Conservation (phyloP, 2,113 vertebrate species). For the Crotalus helleri region DNA sequence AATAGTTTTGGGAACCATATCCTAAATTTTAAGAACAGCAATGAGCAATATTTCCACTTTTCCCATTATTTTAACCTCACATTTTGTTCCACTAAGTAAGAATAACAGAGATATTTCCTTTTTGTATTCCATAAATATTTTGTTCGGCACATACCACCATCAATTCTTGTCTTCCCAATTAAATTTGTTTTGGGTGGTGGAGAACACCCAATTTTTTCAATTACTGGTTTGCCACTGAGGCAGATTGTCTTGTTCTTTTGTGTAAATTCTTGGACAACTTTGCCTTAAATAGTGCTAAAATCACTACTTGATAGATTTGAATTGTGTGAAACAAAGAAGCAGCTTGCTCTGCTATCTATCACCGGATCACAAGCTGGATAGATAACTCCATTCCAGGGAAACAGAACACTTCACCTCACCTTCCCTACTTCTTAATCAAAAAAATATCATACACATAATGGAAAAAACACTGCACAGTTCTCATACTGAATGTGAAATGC, state of each 20-base stretch:
- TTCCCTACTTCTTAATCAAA: conserved; percentile 62
- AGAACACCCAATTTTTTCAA: conserved; percentile 59
- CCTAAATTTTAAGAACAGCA: conserved; percentile 17
- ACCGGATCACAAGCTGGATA: conserved; percentile 40
- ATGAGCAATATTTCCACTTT: conserved; percentile 15
- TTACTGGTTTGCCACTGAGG: conserved; percentile 63
- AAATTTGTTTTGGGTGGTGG: conserved; percentile 63
- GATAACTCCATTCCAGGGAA: conserved; percentile 60
- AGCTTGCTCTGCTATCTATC: conserved; percentile 47
- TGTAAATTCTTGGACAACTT: conserved; percentile 66
- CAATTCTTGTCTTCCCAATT: conserved; percentile 60
- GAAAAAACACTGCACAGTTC: conserved; percentile 67
- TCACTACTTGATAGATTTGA: conserved; percentile 53
- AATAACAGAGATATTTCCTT: conserved; percentile 36
- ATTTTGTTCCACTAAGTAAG: conserved; percentile 38
- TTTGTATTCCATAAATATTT: conserved; percentile 39
- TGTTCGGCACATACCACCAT: conserved; percentile 53
- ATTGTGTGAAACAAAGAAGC: conserved; percentile 48
- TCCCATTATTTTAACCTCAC: conserved; percentile 35
- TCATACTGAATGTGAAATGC: conserved; percentile 53
- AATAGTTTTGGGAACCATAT: conserved; percentile 22
- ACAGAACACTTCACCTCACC: conserved; percentile 54
- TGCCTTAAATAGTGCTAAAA: conserved; percentile 64
- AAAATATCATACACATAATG: conserved; percentile 62
- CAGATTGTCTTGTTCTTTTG: conserved; percentile 64